Evolutionary conservation across 2,113 vertebrate species (phyloP).

Genomic region (Grantiella picta): DNA sequence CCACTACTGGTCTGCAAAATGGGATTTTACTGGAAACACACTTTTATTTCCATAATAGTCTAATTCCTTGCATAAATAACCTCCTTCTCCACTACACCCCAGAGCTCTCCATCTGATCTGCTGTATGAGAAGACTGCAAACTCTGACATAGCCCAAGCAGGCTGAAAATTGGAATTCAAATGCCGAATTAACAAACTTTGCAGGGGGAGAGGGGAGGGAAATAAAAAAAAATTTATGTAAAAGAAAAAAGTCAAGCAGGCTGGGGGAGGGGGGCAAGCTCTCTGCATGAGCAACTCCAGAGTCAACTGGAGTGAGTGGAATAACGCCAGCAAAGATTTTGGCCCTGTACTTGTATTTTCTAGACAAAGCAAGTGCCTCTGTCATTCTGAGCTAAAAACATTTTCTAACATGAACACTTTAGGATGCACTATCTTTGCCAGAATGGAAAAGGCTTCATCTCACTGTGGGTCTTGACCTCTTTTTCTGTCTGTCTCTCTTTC

Average conservation of each 20-base stretch:
- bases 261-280: background rate
- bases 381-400: constrained; percentile 7
- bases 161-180: constrained; percentile 2
- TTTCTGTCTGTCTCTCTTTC: background rate
- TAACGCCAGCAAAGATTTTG: background rate
- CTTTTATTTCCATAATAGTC: background rate
- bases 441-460: constrained; percentile 44
- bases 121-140: background rate
- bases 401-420: background rate
- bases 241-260: background rate
- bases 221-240: background rate
- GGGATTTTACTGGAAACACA: constrained; percentile 8
- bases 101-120: background rate
- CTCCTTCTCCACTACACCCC: background rate
- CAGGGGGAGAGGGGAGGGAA: rapidly evolving
- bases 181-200: background rate
- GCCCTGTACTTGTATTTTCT: background rate
- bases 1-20: background rate
- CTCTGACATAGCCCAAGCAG: background rate
- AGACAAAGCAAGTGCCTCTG: constrained; percentile 14
- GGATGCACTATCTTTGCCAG: constrained; percentile 9
- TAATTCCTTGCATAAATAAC: background rate
- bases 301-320: background rate
- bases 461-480: constrained; percentile 47
- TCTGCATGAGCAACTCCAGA: background rate